Conservation (phyloP, 2,113 vertebrate species). For the Ia io region DNA sequence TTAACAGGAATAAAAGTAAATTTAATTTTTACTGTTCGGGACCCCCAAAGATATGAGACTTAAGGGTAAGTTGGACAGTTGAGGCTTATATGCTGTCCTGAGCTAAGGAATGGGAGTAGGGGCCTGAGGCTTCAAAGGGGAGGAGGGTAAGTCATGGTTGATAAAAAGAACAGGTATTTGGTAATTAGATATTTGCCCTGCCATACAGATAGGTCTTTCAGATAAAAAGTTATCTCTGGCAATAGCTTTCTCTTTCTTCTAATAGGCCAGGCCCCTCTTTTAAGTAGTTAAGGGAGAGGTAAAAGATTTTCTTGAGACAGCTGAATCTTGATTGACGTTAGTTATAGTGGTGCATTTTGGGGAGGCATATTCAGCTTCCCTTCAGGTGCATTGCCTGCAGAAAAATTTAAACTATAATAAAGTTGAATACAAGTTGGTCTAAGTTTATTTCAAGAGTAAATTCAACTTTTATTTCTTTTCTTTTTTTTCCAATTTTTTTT, state of each 20-base stretch:
- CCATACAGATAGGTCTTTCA: not conserved
- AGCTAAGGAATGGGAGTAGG: no score
- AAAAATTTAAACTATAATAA: not conserved
- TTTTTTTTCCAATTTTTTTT: no score
- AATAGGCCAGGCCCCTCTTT: not conserved
- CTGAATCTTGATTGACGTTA: not conserved
- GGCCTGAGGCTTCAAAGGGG: not conserved
- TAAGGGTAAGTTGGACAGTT: not conserved
- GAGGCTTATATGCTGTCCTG: not conserved
- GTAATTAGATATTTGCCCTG: not conserved
- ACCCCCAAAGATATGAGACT: not conserved
- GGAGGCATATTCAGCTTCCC: no score
- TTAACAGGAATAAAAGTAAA: not conserved
- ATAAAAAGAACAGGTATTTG: not conserved
- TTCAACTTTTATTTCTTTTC: not conserved
- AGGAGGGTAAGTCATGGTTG: not conserved
- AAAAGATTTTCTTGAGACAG: not conserved
- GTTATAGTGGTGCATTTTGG: no score
- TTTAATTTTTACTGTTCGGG: not conserved
- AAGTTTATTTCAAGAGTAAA: not conserved
- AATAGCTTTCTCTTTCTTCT: not conserved
- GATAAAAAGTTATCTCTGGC: not conserved
- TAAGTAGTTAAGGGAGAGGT: not conserved
- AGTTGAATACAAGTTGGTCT: not conserved
- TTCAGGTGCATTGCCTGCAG: not conserved